These are phyloP conservation scores for Plusia festucae DNA, from an alignment of 2,888 invertebrate species.

Conservation along the genomic window DNA sequence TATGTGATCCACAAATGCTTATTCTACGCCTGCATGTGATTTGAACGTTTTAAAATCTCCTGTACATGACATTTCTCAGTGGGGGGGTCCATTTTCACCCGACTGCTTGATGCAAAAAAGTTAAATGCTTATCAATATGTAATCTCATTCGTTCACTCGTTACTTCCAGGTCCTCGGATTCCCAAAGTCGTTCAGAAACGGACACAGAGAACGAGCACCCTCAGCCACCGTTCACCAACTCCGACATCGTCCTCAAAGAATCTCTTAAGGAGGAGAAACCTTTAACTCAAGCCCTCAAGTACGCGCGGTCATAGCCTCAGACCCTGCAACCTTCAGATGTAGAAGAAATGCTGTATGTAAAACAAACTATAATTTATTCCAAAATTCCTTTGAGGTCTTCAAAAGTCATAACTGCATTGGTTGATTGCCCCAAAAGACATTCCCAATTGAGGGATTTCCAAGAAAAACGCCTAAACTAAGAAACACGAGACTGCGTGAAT, in stretches of 20 bases:
- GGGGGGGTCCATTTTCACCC: too few species aligned
- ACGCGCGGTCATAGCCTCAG: constrained; percentile 77
- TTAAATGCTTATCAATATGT: too few species aligned
- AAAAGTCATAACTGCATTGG: not conserved
- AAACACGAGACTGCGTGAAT: too few species aligned
- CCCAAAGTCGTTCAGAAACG: constrained; percentile 64
- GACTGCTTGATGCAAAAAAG: too few species aligned
- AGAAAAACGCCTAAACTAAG: too few species aligned
- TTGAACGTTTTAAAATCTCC: too few species aligned
- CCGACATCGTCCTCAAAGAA: constrained; percentile 78
- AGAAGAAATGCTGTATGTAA: constrained; percentile 23
- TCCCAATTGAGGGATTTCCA: not conserved
- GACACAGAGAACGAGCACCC: constrained; percentile 63
- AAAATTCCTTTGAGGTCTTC: not conserved
- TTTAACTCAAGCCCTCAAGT: constrained; percentile 78
- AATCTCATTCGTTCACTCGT: not conserved
- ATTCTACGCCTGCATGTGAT: too few species aligned
- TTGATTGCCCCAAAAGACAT: not conserved
- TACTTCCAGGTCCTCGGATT: constrained; percentile 32
- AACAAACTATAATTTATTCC: not conserved
- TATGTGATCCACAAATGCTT: too few species aligned
- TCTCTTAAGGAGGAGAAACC: constrained; percentile 83
- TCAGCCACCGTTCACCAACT: constrained; percentile 59
- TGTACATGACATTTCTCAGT: too few species aligned
- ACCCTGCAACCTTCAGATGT: constrained; percentile 10